These are phyloP conservation scores for Fissipunctia ypsillon DNA, from an alignment of 2,888 invertebrate genomes.

Conservation along the genomic window DNA sequence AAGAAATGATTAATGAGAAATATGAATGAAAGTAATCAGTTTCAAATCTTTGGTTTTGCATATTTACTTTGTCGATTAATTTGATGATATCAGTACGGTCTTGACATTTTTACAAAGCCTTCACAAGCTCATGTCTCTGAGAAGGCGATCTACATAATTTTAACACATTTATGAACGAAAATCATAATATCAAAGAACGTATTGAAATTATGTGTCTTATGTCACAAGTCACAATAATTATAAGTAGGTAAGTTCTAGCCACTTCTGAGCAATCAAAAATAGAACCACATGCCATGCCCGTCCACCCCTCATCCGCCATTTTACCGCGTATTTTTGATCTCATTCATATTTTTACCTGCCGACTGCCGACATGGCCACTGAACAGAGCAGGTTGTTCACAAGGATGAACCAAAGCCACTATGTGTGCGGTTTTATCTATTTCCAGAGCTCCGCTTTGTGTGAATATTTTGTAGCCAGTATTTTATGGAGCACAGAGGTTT, in stretches of 20 bases:
- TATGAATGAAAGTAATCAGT: neutral
- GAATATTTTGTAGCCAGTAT: conserved; percentile 41
- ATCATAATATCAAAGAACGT: neutral
- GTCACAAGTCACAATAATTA: neutral
- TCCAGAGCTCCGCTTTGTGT: conserved; percentile 25
- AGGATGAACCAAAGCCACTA: conserved; percentile 32
- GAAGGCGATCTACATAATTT: neutral
- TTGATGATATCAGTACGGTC: too few species aligned
- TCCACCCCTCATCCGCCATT: conserved; percentile 19
- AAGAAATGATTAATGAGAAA: neutral
- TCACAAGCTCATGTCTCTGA: too few species aligned
- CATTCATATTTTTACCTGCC: conserved; percentile 53
- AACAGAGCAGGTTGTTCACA: conserved; percentile 24
- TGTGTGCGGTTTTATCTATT: conserved; percentile 38
- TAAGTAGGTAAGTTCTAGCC: too few species aligned
- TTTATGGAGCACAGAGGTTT: conserved; percentile 41
- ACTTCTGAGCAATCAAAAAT: conserved; percentile 15
- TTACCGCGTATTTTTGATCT: conserved; percentile 36
- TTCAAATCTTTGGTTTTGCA: neutral
- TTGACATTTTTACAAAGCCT: too few species aligned
- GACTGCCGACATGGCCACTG: conserved; percentile 19
- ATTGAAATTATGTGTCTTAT: neutral
- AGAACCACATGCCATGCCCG: neutral
- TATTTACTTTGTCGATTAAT: neutral
- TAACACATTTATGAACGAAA: neutral